Conservation (phyloP, 2,113 vertebrate species). For the Passer domesticus region DNA sequence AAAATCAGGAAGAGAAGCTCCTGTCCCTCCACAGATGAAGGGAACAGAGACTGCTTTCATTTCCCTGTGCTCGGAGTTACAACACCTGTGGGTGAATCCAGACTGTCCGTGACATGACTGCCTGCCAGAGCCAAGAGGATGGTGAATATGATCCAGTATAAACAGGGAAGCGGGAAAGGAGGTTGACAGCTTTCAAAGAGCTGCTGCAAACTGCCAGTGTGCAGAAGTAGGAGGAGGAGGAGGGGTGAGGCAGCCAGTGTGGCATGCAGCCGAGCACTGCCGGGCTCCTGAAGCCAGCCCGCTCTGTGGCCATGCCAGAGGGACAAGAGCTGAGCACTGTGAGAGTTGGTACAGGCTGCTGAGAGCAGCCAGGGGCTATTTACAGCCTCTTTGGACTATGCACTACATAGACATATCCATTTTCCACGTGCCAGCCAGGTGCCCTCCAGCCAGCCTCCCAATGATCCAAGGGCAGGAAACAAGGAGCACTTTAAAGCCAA, state of each 20-base stretch:
- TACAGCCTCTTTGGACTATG: not conserved
- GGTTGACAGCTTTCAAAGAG: not conserved
- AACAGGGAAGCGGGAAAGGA: not conserved
- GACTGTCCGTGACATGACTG: not conserved
- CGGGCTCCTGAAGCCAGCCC: not conserved
- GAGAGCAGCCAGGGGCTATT: not conserved
- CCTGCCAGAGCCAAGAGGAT: not conserved
- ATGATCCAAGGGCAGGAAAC: not conserved
- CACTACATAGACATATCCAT: rapidly evolving
- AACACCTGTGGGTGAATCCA: conserved; percentile 8
- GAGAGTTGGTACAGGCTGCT: not conserved
- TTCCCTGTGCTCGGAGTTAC: not conserved
- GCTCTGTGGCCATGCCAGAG: not conserved
- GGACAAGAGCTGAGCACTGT: not conserved
- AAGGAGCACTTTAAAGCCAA: not conserved
- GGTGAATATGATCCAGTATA: conserved; percentile 7
- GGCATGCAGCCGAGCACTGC: rapidly evolving
- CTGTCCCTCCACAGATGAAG: not conserved
- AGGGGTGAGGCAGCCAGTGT: not conserved
- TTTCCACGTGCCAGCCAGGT: not conserved
- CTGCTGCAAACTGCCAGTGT: not conserved
- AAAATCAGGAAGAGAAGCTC: not conserved
- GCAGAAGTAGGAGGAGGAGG: not conserved
- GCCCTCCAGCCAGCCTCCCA: not conserved
- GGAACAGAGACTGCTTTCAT: conserved; percentile 14